Evolutionary conservation across 2,113 vertebrate species (phyloP).

Genomic region (Xenopus borealis): DNA sequence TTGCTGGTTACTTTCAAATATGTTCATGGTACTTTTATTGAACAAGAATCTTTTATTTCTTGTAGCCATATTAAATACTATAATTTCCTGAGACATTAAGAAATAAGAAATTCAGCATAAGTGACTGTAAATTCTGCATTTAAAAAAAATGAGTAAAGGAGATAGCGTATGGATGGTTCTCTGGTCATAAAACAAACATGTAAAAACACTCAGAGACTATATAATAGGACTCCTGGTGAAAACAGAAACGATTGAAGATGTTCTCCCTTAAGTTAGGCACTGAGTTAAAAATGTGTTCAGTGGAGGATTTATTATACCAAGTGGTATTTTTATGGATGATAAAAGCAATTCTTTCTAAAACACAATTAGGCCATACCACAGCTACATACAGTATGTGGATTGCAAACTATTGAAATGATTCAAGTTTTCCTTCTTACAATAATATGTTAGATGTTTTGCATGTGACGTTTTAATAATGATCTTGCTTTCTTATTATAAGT

Average conservation of each 20-base stretch:
- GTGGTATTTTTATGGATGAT: conserved; percentile 10
- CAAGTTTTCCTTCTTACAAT: background rate
- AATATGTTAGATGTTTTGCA: no score
- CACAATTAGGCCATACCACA: background rate
- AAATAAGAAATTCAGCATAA: conserved; percentile 1
- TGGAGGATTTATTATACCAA: conserved; percentile 20
- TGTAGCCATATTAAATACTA: background rate
- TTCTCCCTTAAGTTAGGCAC: conserved; percentile 34
- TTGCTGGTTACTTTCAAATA: background rate
- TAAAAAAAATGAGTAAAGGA: conserved; percentile 30
- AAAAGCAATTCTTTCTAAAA: conserved; percentile 7
- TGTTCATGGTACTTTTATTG: background rate
- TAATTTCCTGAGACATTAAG: background rate
- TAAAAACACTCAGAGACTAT: conserved; percentile 34
- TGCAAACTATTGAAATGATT: no score
- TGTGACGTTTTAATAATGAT: no score
- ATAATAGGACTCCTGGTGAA: conserved; percentile 38
- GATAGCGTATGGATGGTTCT: conserved; percentile 33
- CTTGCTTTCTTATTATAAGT: no score
- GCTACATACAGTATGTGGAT: no score
- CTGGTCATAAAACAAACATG: conserved; percentile 31
- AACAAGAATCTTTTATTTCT: background rate
- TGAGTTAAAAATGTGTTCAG: conserved; percentile 21
- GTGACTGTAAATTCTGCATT: conserved; percentile 34
- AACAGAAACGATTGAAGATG: conserved; percentile 26